phyloP scores from a whole-genome alignment of 2,888 invertebrate genomes.

The Phrixothrix hirtus region DNA sequence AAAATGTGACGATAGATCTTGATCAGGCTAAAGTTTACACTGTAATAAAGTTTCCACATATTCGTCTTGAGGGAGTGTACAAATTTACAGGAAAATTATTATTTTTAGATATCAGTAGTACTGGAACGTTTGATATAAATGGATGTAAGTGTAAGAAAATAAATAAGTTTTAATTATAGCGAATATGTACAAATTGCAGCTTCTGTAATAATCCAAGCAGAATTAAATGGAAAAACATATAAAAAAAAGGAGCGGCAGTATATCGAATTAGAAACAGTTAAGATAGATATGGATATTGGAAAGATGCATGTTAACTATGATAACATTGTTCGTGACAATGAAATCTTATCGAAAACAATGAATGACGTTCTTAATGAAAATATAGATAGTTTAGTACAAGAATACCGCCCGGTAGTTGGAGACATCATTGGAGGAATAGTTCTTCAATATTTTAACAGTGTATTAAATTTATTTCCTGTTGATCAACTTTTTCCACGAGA shows the following conservation, averaged over 20 bases:
- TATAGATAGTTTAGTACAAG: slow-evolving; percentile 47
- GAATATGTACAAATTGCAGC: neutral
- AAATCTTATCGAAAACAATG: slow-evolving; percentile 42
- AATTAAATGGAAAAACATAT: neutral
- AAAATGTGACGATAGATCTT: neutral
- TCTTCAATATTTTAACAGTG: slow-evolving; percentile 32
- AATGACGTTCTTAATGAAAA: slow-evolving; percentile 52
- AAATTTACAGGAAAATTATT: slow-evolving; percentile 20
- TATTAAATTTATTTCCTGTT: slow-evolving; percentile 37
- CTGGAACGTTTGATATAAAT: neutral
- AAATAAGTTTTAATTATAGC: neutral
- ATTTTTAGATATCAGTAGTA: slow-evolving; percentile 1
- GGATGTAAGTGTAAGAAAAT: slow-evolving; percentile 1
- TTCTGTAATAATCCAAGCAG: neutral
- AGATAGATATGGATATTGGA: slow-evolving; percentile 15
- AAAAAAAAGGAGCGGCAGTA: slow-evolving; percentile 2
- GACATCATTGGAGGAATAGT: slow-evolving; percentile 36
- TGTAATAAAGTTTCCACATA: slow-evolving; percentile 14
- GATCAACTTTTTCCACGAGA: slow-evolving; percentile 39
- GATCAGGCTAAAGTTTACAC: neutral
- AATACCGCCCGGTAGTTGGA: slow-evolving; percentile 49
- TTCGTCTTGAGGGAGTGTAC: slow-evolving; percentile 42
- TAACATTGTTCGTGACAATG: slow-evolving; percentile 41
- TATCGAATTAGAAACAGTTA: neutral
- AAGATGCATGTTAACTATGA: slow-evolving; percentile 36